phyloP scores from a whole-genome alignment of 2,888 invertebrate genomes.

The Heliconius sara region DNA sequence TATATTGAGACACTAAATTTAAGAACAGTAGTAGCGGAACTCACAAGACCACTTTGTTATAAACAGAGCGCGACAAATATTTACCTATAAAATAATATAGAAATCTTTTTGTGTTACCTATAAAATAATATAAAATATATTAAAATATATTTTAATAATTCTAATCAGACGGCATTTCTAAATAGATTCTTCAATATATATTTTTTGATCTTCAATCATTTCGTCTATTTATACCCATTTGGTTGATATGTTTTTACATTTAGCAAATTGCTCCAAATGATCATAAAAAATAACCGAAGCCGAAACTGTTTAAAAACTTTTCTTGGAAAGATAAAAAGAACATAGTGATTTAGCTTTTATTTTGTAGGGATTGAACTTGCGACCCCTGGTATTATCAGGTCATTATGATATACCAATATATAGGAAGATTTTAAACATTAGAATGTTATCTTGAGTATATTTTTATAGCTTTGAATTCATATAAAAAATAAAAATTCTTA shows the following conservation, averaged over 20 bases:
- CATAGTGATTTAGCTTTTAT: background rate
- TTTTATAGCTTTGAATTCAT: background rate
- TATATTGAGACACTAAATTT: slow-evolving; percentile 8
- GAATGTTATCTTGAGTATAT: background rate
- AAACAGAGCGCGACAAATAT: slow-evolving; percentile 8
- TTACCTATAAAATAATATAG: slow-evolving; percentile 2
- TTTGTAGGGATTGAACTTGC: slow-evolving; percentile 3
- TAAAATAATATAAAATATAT: too few relatives aligned
- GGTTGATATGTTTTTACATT: too few relatives aligned
- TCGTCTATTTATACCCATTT: too few relatives aligned
- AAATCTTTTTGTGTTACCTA: background rate
- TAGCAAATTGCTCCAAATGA: too few relatives aligned
- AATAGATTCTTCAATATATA: too few relatives aligned
- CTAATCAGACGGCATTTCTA: background rate
- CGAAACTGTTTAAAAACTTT: background rate
- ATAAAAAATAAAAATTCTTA: background rate
- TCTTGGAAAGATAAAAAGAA: background rate
- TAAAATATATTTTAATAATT: background rate
- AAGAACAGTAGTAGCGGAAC: background rate
- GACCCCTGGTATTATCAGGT: background rate
- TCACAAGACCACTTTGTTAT: slow-evolving; percentile 1
- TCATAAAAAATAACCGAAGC: background rate
- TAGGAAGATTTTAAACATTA: too few relatives aligned
- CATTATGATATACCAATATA: background rate
- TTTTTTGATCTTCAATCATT: too few relatives aligned